These are phyloP conservation scores for Toxonevra muliebris DNA, from an alignment of 2,888 invertebrate species.

Conservation along the genomic window DNA sequence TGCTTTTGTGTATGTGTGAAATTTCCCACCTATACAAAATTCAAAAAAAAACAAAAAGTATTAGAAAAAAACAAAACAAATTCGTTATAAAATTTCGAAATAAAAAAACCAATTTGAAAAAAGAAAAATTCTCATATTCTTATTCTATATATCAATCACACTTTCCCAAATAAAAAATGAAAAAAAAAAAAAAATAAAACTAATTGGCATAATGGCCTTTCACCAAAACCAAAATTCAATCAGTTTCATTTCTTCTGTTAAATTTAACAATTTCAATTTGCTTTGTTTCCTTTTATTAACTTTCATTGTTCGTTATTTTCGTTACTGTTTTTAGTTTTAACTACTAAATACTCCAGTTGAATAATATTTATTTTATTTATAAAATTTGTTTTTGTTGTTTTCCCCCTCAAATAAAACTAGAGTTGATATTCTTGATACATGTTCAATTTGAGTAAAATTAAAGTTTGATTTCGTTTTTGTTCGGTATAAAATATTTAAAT, in stretches of 20 bases:
- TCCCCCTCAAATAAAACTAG: conserved; percentile 13
- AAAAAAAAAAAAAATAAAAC: conserved; percentile 37
- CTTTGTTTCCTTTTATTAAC: conserved; percentile 31
- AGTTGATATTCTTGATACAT: conserved; percentile 23
- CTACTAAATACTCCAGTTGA: conserved; percentile 28
- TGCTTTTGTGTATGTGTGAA: background rate
- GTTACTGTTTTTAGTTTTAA: conserved; percentile 18
- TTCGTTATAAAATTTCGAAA: conserved; percentile 16
- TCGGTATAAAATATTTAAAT: conserved; percentile 20
- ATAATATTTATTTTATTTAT: conserved; percentile 33
- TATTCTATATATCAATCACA: background rate
- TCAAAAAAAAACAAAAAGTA: background rate
- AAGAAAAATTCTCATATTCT: background rate
- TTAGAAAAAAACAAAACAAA: background rate
- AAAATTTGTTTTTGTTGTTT: conserved; percentile 8
- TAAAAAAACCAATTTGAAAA: background rate
- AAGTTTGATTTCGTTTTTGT: conserved; percentile 11
- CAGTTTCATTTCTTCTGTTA: conserved; percentile 31
- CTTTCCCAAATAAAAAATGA: background rate
- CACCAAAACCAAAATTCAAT: conserved; percentile 47
- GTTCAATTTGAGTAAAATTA: conserved; percentile 18
- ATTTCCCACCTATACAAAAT: background rate
- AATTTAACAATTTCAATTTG: conserved; percentile 26
- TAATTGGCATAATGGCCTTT: conserved; percentile 58
- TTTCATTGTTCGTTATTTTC: conserved; percentile 28